Percentiles rank a stretch among this genome's conserved stretches.
These are phyloP conservation scores for Archilochus colubris DNA, from an alignment of 2,113 vertebrate genomes.

Conservation along the genomic window DNA sequence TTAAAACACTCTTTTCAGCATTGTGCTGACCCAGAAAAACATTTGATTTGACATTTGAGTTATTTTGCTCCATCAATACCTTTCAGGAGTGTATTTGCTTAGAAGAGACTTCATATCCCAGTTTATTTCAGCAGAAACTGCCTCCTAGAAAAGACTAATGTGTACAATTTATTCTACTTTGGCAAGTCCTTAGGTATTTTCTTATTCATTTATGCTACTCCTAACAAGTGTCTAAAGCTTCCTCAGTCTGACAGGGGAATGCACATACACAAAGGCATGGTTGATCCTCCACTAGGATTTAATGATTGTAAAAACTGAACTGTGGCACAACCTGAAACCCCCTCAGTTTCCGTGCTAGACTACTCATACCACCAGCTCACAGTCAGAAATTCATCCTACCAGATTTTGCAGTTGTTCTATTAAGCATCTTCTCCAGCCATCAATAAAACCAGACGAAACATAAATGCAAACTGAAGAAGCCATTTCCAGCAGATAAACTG, in stretches of 20 bases:
- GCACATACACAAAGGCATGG: background rate
- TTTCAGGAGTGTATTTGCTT: background rate
- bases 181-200: background rate
- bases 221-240: background rate
- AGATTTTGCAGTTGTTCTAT: background rate
- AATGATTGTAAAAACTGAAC: background rate
- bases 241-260: background rate
- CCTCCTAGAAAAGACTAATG: background rate
- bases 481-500: slow-evolving; percentile 49
- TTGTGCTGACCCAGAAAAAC: background rate
- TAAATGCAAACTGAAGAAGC: background rate
- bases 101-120: background rate
- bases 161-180: background rate
- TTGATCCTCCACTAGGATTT: background rate
- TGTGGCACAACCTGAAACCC: background rate
- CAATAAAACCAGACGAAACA: background rate
- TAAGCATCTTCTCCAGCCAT: background rate
- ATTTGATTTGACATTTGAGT: background rate
- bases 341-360: background rate
- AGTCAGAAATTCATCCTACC: background rate
- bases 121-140: background rate
- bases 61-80: background rate
- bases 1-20: background rate
- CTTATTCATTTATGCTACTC: background rate
- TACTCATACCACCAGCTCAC: background rate